Evolutionary conservation across 2,888 invertebrate genomes (phyloP).

Genomic region (Morpho deidamia): DNA sequence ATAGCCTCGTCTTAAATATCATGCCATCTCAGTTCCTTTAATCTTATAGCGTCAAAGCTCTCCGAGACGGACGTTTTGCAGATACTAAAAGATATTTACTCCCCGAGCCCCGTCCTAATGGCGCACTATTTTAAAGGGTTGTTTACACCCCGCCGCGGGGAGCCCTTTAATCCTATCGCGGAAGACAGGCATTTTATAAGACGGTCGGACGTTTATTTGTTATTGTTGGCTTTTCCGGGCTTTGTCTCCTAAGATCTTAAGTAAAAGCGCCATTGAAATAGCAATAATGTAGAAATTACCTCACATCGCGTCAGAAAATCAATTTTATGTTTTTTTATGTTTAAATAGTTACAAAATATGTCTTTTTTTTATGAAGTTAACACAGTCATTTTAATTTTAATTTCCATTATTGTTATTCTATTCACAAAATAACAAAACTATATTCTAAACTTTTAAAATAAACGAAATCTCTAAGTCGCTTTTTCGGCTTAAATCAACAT

Average conservation of each 20-base stretch:
- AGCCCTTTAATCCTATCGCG: conserved; percentile 22
- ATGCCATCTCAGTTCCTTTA: not conserved
- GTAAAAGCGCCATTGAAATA: not conserved
- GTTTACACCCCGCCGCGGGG: conserved; percentile 43
- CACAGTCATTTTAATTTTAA: too few species aligned
- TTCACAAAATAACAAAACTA: too few species aligned
- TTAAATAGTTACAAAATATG: too few species aligned
- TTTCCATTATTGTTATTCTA: too few species aligned
- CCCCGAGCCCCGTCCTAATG: conserved; percentile 40
- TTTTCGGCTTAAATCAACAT: too few species aligned
- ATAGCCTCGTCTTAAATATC: not conserved
- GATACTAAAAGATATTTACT: conserved; percentile 72
- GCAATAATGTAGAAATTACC: too few species aligned
- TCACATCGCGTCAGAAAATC: too few species aligned
- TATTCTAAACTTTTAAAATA: too few species aligned
- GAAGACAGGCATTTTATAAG: conserved; percentile 10
- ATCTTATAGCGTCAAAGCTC: conserved; percentile 49
- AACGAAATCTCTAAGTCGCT: too few species aligned
- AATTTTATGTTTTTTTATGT: too few species aligned
- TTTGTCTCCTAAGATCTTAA: not conserved
- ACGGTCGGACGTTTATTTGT: conserved; percentile 3
- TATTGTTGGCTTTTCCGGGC: conserved; percentile 2
- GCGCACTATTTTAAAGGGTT: conserved; percentile 71
- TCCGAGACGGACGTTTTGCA: conserved; percentile 64
- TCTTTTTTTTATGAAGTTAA: too few species aligned